Conservation (phyloP, 2,888 invertebrate species). For the Drosophila conformis region DNA sequence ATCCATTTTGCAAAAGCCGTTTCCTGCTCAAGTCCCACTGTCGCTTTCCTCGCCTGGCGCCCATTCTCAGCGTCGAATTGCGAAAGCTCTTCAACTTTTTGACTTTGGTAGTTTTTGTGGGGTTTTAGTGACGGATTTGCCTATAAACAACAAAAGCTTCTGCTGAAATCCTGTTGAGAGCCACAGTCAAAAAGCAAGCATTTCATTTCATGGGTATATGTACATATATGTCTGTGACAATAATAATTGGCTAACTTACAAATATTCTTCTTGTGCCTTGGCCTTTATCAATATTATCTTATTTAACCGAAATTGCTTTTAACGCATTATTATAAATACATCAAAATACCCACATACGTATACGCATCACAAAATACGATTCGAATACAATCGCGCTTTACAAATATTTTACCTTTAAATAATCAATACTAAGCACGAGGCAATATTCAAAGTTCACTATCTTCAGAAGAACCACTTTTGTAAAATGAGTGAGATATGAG, state of each 20-base stretch:
- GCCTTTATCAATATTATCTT: background rate
- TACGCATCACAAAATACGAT: background rate
- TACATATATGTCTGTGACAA: background rate
- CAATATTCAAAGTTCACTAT: background rate
- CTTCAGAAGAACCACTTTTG: too few species aligned
- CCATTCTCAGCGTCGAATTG: conserved; percentile 26
- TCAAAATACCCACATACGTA: background rate
- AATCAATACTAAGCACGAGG: too few species aligned
- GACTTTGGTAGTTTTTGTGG: conserved; percentile 45
- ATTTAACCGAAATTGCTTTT: background rate
- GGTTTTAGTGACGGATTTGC: conserved; percentile 42
- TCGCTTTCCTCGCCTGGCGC: conserved; percentile 11
- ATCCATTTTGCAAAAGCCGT: conserved; percentile 9
- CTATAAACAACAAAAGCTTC: conserved; percentile 2
- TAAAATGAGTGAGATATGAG: too few species aligned
- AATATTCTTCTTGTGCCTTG: too few species aligned
- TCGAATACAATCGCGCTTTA: too few species aligned
- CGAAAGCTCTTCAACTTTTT: conserved; percentile 51
- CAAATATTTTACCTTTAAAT: too few species aligned
- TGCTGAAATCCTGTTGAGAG: background rate
- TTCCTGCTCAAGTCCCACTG: conserved; percentile 17
- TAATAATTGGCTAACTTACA: background rate
- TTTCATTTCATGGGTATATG: background rate
- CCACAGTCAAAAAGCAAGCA: conserved; percentile 5
- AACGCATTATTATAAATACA: background rate